Evolutionary conservation across 2,113 vertebrate genomes (phyloP), one percentile per base, ranked within the genome.

Genomic region (Excalfactoria chinensis): DNA sequence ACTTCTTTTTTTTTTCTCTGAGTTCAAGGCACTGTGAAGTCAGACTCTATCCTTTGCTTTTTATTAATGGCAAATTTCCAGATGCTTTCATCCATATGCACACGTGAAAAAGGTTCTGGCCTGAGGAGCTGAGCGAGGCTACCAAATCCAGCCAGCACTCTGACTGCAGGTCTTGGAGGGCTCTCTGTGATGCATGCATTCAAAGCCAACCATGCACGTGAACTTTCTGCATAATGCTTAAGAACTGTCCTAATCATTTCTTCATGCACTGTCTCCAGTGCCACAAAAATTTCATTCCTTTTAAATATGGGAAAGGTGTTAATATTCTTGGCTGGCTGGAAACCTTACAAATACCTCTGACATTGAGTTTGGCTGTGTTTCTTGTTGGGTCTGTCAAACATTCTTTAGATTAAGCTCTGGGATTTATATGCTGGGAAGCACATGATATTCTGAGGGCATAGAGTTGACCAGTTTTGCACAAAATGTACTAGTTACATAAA

Each of bases 391-490:
- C 86, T 97, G 97, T 96, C 97, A 98, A 94, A 93, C 97, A 97
- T 98, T 97, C 96, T 95, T 97, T 83, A 90, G 96, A 95, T 97
- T 95, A 96, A 11, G 46, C 74, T 46, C 92, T 95, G 89, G 90
- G 94, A 97, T 97, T 98, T 97, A 96, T 95, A 25, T 46, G 85
- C 97, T 96, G 95, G 95, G 92, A 97, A 93, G 82, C 9, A 1
- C 95, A 88, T 80, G 74, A 75, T 96, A 92, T 93, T 97, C 94
- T 67, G 75, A 97, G 90, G 80, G 37, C 5, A 55, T 1, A 80
- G 87, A 97, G 89, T 93, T 81, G 74, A 76, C 92, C 86, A 77
- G 51, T 81, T 86, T 95, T 84, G 89, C 85, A 95, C 89, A 93
- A 84, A 88, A 83, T 84, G 87, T 91, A 53, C 91, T 68, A 30